Conservation (phyloP, 2,888 invertebrate genomes). For the Luffia ferchaultella region DNA sequence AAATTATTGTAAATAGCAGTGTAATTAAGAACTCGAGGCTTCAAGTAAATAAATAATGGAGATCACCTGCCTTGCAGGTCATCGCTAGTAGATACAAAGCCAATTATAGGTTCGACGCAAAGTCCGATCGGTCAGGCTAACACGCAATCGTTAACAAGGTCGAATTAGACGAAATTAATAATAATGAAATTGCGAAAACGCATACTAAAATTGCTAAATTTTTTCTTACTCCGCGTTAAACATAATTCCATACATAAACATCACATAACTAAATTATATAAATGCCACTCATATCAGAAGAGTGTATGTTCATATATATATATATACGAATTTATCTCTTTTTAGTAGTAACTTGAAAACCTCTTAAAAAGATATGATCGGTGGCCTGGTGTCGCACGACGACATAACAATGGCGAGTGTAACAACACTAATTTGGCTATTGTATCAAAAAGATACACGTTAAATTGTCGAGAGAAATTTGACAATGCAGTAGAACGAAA, state of each 20-base stretch:
- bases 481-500: conserved; percentile 56
- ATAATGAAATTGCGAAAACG: too few species aligned
- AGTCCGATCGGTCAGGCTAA: background rate
- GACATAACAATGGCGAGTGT: conserved; percentile 34
- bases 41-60: background rate
- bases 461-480: conserved; percentile 39
- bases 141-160: background rate
- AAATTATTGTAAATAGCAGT: too few species aligned
- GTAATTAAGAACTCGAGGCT: too few species aligned
- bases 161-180: background rate
- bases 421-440: conserved; percentile 39
- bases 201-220: too few species aligned
- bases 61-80: background rate
- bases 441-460: conserved; percentile 33
- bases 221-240: too few species aligned
- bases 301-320: too few species aligned
- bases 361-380: background rate
- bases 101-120: background rate
- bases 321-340: too few species aligned
- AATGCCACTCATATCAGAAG: too few species aligned
- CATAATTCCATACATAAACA: too few species aligned
- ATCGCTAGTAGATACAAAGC: background rate
- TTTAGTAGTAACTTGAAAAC: too few species aligned
- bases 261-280: too few species aligned
- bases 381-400: conserved; percentile 21